Base-by-base conservation (phyloP, 2,113 vertebrate species). In the Mus spicilegus region DNA sequence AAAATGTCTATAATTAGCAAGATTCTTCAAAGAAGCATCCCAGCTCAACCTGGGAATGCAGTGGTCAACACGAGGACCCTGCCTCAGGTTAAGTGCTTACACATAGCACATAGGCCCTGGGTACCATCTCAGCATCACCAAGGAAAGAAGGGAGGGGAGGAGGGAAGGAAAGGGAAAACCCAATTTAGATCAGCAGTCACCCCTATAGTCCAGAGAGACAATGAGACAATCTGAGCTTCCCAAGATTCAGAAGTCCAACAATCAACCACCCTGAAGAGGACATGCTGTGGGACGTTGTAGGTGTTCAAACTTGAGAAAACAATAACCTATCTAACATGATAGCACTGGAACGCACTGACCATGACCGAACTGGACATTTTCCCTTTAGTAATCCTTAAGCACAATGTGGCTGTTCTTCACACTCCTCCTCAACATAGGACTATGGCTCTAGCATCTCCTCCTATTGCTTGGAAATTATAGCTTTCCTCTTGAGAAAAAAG, bases 1-100 rank as follows among this genome's bases (percentile, higher is more conserved):
- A 88, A 81, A 87, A 72, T 39, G 61, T 67, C 33, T 86, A 67
- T 86, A 86, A 86, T 85, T 85, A 85, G 63, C 61, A 86, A 46
- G 39, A 49, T 65, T 91, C 30, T 46, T 70, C 69, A 73, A 2
- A 87, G n/a, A 93, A 93, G 63, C 80, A 87, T 49, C 70, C 30
- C 70, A 30, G n/a, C 49, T 90, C 72, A 65, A 6, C 11, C 72
- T 58, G 30, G 61, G 17, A 93, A n/a, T 42, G 63, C 54, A 78
- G 42, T 33, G 33, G 65, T 17, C 12, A 90, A 42, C 72, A 89
- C 22, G 54, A 70, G 76, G 36, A 78, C 69, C 49, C 42, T 28
- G 33, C 8, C 17, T 58, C 26, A 33, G 58, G 56, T 10, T 33
- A 49, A 65, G 20, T 11, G 56, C n/a, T 76, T 76, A 26, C 54